Evolutionary conservation across 1,140 invertebrate species (phyloP), one percentile per base, ranked within the genome.

Genomic region (Acarapis woodi): DNA sequence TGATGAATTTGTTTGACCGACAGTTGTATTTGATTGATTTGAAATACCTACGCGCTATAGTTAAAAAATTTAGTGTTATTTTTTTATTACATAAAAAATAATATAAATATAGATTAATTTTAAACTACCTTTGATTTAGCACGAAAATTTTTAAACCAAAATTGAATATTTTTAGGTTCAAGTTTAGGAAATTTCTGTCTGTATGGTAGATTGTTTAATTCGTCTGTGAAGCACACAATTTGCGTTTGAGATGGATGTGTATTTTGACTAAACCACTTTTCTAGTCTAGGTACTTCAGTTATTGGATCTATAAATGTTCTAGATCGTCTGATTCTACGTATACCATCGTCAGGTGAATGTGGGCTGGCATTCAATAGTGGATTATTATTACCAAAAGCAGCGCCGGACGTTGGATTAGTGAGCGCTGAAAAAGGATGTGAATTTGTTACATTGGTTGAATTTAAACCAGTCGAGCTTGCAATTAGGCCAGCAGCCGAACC

Each of bases 261-360:
- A 58, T 93, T 90, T 50, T 82, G 67, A n/a, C 71, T 68, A 52
- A 94, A 94, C 85, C 87, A 94, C 50, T 80, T 76, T 53, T 94
- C 87, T 38, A 96, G 60, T 45, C 80, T 68, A 3, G 87, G 87
- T 32, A 96, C 87, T 63, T 96, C 88, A 18, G 80, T 83, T 10
- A 93, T 78, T 0, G 87, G 88, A 59, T 96, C 88, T 46, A 96
- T 96, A 54, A 96, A 96, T n/a, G 87, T 93, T 41, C 88, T 66
- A 55, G 90, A 93, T 24, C 87, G 66, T 31, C 42, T 22, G 28
- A 31, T 35, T 3, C 38, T 18, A 15, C 41, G 41, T 25, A 35
- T 31, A 29, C 43, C 37, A 21, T 34, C 29, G 24, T 44, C 42
- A 1, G 38, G 38, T 22, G 38, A 39, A 32, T 39, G 29, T 1